phyloP scores from a whole-genome alignment of 1,140 invertebrate genomes.

The Carposina sasakii region DNA sequence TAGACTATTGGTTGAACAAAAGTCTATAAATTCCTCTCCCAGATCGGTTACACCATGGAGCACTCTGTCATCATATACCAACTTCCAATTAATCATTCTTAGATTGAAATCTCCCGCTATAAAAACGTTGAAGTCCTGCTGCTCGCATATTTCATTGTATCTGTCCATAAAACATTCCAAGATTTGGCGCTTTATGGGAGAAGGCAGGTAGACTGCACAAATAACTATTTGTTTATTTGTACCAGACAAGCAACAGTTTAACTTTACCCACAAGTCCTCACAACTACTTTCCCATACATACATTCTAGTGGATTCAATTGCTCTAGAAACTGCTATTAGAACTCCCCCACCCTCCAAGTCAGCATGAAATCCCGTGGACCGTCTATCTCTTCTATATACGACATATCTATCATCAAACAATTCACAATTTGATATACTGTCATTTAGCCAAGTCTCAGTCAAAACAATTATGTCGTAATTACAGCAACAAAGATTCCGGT shows the following conservation, averaged over 20 bases:
- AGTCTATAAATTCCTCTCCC: too few relatives aligned
- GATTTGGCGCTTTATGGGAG: neutral
- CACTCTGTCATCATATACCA: too few relatives aligned
- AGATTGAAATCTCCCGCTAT: neutral
- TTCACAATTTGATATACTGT: neutral
- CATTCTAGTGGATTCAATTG: neutral
- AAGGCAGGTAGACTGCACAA: neutral
- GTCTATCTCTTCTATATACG: neutral
- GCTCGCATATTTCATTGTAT: neutral
- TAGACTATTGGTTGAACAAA: too few relatives aligned
- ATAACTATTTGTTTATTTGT: neutral
- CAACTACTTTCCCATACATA: neutral
- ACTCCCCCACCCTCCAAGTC: conserved; percentile 1
- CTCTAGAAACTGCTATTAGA: neutral
- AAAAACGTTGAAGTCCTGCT: neutral
- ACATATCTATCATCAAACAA: neutral
- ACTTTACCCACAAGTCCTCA: neutral
- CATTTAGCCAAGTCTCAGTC: conserved; percentile 1
- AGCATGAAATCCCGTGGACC: neutral
- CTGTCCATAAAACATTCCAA: neutral
- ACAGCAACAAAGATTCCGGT: neutral
- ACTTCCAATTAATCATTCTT: neutral
- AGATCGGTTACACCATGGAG: too few relatives aligned
- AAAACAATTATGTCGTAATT: conserved; percentile 2
- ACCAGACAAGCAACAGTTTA: neutral